Base-by-base conservation (phyloP, 1,140 invertebrate species). In the Caenorhabditis brenneri region DNA sequence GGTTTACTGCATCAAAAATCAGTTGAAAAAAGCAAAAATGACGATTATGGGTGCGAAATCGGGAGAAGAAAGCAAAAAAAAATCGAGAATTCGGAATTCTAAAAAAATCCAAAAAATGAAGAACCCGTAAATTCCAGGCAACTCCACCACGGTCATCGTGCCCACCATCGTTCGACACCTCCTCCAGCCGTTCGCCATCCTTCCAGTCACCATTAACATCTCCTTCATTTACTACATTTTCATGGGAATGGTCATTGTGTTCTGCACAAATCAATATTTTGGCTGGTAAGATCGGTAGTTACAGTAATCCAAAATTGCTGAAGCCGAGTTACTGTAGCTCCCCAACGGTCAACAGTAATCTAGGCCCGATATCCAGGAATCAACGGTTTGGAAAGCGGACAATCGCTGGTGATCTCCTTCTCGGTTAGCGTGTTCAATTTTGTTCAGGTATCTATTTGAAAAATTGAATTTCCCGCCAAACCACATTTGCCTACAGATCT, bases 241-340 rank as follows among this genome's bases (percentile, higher is more conserved):
- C 89, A 99, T 99, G 96, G 95, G 95, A 83, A 96, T 98, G 95
- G 90, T 99, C 86, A 96, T 97, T 80, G 96, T 99, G 19, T 99
- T 99, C 92, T 99, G 97, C 89, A 99, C 98, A 27, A 99, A 99
- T 99, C 87, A 99, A 99, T 91, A 99, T 99, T 89, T 92, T 97
- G 83, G 96, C 97, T 86, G 98, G 81, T 82, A n/a, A n/a, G n/a
- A n/a, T n/a, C n/a, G n/a, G n/a, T n/a, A n/a, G n/a, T n/a, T n/a
- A n/a, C n/a, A n/a, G n/a, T n/a, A n/a, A n/a, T n/a, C n/a, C n/a
- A n/a, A n/a, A n/a, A n/a, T n/a, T n/a, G n/a, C n/a, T n/a, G n/a
- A n/a, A n/a, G 24, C 10, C 29, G 24, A 29, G 27, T 42, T 12
- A 5, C 39, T 42, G 12, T 12, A 42, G 39, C 12, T 6, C 39